Evolutionary conservation across 2,888 invertebrate genomes (phyloP), one percentile per base, ranked within the genome.

Genomic region (Trissonchulus latispiculum): DNA sequence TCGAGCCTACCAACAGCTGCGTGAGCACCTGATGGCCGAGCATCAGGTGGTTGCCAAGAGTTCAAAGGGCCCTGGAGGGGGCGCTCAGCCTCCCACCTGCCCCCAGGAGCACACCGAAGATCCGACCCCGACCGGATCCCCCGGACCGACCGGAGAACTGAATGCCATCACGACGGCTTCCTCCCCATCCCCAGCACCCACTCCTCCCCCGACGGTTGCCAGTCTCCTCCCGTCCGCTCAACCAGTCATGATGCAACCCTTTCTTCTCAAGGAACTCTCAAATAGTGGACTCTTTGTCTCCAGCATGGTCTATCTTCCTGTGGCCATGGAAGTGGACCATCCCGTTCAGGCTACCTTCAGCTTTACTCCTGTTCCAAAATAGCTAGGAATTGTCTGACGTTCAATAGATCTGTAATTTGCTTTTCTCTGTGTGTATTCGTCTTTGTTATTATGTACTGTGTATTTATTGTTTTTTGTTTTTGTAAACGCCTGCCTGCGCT

Each of bases 301-400:
- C 78, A 92, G 94, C 80, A 88, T 95, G 81, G 92, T 95, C 85
- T 93, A 93, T 87, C 89, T 95, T 86, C 95, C 95, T 77, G 94
- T 95, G 2, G 8, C 33, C 2, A 28, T 32, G n/a, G 48, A 71
- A 3, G 8, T 73, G 2, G 59, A 66, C 37, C 2, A 29, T 1
- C 70, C 70, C 2, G 3, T 71, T 2, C 35, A 37, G 2, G 73
- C 73, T 2, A 35, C 70, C 32, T 72, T 72, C 61, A 29, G 29
- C 3, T 70, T 72, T 8, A 67, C 36, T 28, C 72, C 72, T 15
- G 48, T 72, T 31, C 72, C n/a, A 8, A 32, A 68, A 68, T 35
- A 3, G 33, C 23, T 8, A 3, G 8, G 68, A 68, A 8, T n/a
- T 32, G 15, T 64, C n/a, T 8, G 15, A 15, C 28, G 8, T 64